Evolutionary conservation across 2,888 invertebrate species (phyloP).

Genomic region (Lomographa bimaculata): DNA sequence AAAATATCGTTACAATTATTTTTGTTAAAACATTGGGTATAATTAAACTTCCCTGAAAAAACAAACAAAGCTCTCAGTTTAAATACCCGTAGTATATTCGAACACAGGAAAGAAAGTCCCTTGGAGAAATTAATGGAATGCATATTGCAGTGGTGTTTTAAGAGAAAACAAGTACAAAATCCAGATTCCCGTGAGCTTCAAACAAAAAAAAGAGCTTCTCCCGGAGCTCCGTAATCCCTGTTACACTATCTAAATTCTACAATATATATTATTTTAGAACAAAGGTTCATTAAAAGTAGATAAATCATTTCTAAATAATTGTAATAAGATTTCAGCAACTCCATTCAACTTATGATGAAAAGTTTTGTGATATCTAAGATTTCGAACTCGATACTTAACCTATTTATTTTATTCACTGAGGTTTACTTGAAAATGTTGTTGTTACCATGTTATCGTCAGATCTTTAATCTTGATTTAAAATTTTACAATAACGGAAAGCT

Average conservation of each 20-base stretch:
- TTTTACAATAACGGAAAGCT: too few relatives aligned
- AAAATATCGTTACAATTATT: too few relatives aligned
- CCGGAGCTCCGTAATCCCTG: slow-evolving; percentile 10
- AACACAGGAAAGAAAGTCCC: too few relatives aligned
- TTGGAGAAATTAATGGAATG: too few relatives aligned
- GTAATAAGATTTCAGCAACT: not conserved
- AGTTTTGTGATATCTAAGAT: slow-evolving; percentile 1
- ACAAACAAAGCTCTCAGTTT: too few relatives aligned
- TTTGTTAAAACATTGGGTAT: too few relatives aligned
- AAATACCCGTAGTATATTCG: too few relatives aligned
- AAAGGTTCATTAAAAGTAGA: slow-evolving; percentile 1
- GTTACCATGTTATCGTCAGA: too few relatives aligned
- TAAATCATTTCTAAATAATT: slow-evolving; percentile 4
- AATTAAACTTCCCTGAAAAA: too few relatives aligned
- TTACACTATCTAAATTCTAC: not conserved
- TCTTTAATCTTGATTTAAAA: too few relatives aligned
- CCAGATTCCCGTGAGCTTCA: slow-evolving; percentile 20
- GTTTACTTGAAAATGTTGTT: slow-evolving; percentile 1
- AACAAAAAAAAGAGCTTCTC: too few relatives aligned
- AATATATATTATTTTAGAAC: not conserved
- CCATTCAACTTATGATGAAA: not conserved
- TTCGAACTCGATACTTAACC: not conserved
- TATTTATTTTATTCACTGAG: slow-evolving; percentile 2
- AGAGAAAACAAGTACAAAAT: slow-evolving; percentile 16
- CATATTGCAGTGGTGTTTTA: slow-evolving; percentile 9